Conservation (phyloP, 2,797 vertebrate species). For the Urosaurus nigricauda region DNA sequence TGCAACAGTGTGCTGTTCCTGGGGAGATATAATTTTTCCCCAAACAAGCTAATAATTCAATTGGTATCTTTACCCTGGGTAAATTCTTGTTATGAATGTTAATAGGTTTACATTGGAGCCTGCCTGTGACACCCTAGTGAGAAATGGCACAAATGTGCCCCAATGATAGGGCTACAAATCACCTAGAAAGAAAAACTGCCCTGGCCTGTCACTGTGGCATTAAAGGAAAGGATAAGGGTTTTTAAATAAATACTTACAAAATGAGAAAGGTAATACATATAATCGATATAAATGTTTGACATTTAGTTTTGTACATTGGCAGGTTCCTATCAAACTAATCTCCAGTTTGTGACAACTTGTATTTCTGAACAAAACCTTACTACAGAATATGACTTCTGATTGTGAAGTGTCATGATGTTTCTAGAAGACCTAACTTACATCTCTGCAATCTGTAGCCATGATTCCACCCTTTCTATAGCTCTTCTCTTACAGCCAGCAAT, state of each 20-base stretch:
- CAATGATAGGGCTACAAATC: neutral
- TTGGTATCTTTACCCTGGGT: neutral
- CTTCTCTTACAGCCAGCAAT: neutral
- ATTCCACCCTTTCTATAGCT: neutral
- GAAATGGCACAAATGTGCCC: neutral
- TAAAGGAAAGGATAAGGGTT: neutral
- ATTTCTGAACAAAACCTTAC: no score
- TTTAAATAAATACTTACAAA: neutral
- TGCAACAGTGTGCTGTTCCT: neutral
- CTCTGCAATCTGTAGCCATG: neutral
- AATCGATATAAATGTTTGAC: neutral
- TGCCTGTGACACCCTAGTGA: neutral
- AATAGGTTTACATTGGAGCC: neutral
- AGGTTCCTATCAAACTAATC: neutral
- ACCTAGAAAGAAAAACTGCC: neutral
- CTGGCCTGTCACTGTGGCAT: neutral
- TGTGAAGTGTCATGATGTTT: no score
- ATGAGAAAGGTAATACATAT: neutral
- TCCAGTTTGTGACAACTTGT: neutral
- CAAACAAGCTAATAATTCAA: neutral
- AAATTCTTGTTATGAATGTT: neutral
- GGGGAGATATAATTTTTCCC: neutral
- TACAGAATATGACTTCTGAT: no score
- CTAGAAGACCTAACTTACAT: fast-evolving
- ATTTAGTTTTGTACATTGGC: neutral